Evolutionary conservation across 2,888 invertebrate genomes (phyloP), one percentile per base, ranked within the genome.

Genomic region (Cordylochernes scorpioides): DNA sequence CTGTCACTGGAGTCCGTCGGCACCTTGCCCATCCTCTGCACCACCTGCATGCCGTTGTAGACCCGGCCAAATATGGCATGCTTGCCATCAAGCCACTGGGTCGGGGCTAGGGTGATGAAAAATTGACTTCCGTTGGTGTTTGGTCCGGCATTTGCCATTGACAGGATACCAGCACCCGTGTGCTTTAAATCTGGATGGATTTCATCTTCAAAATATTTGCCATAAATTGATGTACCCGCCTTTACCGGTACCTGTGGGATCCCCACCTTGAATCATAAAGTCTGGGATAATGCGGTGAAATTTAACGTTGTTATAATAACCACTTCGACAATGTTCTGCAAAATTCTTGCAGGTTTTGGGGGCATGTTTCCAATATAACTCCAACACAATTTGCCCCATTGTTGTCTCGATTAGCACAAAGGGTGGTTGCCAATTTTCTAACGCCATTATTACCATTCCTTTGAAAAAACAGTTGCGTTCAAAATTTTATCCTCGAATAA

Each of bases 71-170:
- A 97, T 49, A 99, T 86, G 3, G 88, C 65, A 54, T 99, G 94
- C 52, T 91, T 91, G 8, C 82, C 77, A 59, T 97, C 94, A 19
- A 97, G 59, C 86, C 94, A 94, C 46, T 91, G 88, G 0, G 88
- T 82, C 2, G 94, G 88, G 1, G 75, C 86, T 35, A 97, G 55
- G 0, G 91, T 88, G 27, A 97, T 78, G 46, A 94, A 99, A 59
- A 99, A 99, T 52, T 99, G 97, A 17, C 86, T 88, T 3, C 91
- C 91, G 53, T 99, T 97, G 5, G 80, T 71, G 48, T 94, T 68
- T 1, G 88, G 86, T 0, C 94, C 91, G 13, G 88, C 73, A 60
- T 99, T 99, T 1, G 97, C 97, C 97, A 97, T 99, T 1, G 88
- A 86, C 18, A 84, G 47, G 32, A 84, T 68, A 1, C 82, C 84